Evolutionary conservation across 2,113 vertebrate species (phyloP), one percentile per base, ranked within the genome.

Genomic region (Pseudopipra pipra): DNA sequence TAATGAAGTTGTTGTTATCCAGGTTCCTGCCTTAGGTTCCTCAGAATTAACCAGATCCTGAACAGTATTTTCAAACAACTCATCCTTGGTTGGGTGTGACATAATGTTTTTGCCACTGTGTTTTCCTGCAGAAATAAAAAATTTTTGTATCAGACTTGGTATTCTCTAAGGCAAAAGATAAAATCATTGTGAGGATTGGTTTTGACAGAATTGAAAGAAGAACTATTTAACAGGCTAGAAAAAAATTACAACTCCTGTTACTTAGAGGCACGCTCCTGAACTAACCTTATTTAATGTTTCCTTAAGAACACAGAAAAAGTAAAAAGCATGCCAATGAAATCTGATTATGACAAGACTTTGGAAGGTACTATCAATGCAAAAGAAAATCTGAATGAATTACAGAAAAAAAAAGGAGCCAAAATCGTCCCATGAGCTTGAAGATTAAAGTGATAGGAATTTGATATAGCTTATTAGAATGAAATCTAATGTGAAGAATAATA

Each of bases 1-100:
- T 67, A 95, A 97, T 14, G 98, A 98, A 59, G 98, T 98, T 6
- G 98, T 99, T 22, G 99, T 99, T 74, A 98, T 96, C 99, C 99
- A 99, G 28, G 95, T 98, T 35, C 98, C 98, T 79, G 83, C 87
- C 39, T 71, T 17, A 23, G 68, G 27, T 28, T 82, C 86, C 28
- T 54, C 59, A 54, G 17, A 66, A 59, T 56, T 92, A 58, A 76
- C 58, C 16, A 78, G 37, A 11, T 3, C 78, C 80, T 79, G 51
- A n/a, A n/a, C 14, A 52, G n/a, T 47, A 33, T 70, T 43, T 54
- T 97, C 97, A 30, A 46, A 66, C n/a, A 54, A 23, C 43, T 98
- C 96, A 8, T 43, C 70, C 93, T 97, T 98, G 41, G 44, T 59
- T 58, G 65, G 8, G 13, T 89, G 2, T 22, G 75, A 14, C 6